A percentile compares a stretch with the other conserved stretches of the same genome.
Evolutionary conservation across 1,140 invertebrate genomes (phyloP).

Genomic region (Aphidius gifuensis): DNA sequence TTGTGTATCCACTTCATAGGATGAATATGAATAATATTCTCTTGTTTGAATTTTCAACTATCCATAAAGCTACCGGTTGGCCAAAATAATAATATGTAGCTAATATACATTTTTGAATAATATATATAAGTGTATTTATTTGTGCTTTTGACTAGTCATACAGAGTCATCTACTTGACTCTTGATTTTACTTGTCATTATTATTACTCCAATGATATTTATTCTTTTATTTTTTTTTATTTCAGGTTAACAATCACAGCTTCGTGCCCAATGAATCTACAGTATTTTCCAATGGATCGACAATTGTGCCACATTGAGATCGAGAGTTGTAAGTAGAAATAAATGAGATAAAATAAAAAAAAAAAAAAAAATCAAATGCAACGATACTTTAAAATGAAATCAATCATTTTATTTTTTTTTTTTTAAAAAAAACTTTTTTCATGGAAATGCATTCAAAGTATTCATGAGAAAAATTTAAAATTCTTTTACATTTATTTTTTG

Average conservation of each 20-base stretch:
- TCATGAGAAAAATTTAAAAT: not conserved
- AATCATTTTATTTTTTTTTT: too few relatives aligned
- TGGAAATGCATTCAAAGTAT: not conserved
- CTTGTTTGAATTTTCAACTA: constrained; percentile 1
- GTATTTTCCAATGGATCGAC: constrained; percentile 96
- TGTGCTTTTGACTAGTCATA: too few relatives aligned
- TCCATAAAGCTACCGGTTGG: too few relatives aligned
- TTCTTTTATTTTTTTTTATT: constrained; percentile 35
- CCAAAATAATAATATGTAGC: too few relatives aligned
- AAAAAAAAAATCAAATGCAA: constrained; percentile 3
- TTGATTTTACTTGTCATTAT: too few relatives aligned
- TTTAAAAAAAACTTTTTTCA: too few relatives aligned
- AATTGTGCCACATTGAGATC: constrained; percentile 94
- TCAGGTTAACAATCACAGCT: constrained; percentile 93
- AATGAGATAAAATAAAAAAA: constrained; percentile 6
- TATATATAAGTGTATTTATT: not conserved
- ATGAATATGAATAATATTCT: constrained; percentile 24
- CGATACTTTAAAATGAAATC: not conserved
- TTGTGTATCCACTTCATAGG: constrained; percentile 21
- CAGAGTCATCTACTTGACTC: too few relatives aligned
- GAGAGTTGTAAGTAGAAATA: constrained; percentile 89
- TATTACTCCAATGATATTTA: not conserved
- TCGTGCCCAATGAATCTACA: constrained; percentile 97
- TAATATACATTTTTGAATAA: not conserved
- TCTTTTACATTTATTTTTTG: not conserved